phyloP scores from a whole-genome alignment of 2,888 invertebrate genomes.

The Ornithoptera priamus region DNA sequence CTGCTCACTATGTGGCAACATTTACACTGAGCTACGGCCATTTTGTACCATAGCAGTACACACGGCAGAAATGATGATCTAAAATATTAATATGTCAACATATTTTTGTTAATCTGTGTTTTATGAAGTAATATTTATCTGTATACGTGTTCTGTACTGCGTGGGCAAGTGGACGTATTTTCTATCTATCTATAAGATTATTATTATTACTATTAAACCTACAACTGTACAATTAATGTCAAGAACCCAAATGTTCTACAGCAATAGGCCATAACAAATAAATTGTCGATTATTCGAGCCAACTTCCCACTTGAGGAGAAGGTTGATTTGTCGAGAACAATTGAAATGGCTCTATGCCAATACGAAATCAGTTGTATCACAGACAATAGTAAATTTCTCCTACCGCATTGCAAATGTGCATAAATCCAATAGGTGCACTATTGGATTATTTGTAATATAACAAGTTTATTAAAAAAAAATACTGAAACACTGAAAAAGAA shows the following conservation, averaged over 20 bases:
- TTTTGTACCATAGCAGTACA: too few species aligned
- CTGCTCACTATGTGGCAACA: too few species aligned
- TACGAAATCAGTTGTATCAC: conserved; percentile 27
- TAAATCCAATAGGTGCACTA: neutral
- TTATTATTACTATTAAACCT: neutral
- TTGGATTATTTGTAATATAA: neutral
- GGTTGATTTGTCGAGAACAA: conserved; percentile 26
- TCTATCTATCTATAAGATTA: too few species aligned
- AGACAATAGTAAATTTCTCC: conserved; percentile 5
- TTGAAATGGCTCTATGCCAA: conserved; percentile 26
- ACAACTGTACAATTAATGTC: neutral
- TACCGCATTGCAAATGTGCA: conserved; percentile 1
- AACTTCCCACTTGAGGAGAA: conserved; percentile 16
- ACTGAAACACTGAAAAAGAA: neutral
- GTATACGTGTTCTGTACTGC: too few species aligned
- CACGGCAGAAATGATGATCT: too few species aligned
- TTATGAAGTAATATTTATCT: too few species aligned
- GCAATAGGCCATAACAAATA: conserved; percentile 1
- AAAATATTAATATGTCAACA: too few species aligned
- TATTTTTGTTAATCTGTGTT: too few species aligned
- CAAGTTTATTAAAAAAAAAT: neutral
- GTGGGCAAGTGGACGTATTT: too few species aligned
- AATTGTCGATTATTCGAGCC: conserved; percentile 14
- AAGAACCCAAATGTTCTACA: neutral
- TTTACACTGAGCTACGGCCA: too few species aligned